Percentiles rank a stretch among this genome's conserved stretches.
phyloP scores from a whole-genome alignment of 2,888 invertebrate genomes.

The Drosophila anomelani region DNA sequence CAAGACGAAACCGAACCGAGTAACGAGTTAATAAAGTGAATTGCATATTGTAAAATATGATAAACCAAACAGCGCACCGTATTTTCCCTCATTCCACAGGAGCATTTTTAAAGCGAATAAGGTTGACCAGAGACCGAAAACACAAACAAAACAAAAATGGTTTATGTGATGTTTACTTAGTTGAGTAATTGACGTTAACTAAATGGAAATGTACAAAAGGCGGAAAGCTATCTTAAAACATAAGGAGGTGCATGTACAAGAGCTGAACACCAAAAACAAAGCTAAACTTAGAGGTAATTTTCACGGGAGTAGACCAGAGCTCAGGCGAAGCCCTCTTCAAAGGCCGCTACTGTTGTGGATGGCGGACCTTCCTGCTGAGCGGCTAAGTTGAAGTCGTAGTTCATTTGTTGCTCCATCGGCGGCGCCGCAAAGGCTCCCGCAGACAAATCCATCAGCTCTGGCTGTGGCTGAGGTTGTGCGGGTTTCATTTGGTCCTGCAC shows the following conservation, averaged over 20 bases:
- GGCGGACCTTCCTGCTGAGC: slow-evolving; percentile 73
- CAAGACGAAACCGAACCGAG: slow-evolving; percentile 50
- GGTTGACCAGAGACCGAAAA: not conserved
- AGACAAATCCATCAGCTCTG: slow-evolving; percentile 74
- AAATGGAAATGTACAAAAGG: slow-evolving; percentile 48
- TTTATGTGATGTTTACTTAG: slow-evolving; percentile 27
- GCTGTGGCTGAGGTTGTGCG: slow-evolving; percentile 60
- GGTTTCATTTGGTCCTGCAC: slow-evolving; percentile 35
- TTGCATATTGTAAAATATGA: slow-evolving; percentile 71
- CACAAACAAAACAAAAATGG: not conserved
- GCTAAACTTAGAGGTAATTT: slow-evolving; percentile 43
- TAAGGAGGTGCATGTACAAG: slow-evolving; percentile 25
- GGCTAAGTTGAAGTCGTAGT: slow-evolving; percentile 56
- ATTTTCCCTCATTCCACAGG: not conserved
- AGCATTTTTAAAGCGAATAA: not conserved
- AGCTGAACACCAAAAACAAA: slow-evolving; percentile 16
- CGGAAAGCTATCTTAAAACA: slow-evolving; percentile 23
- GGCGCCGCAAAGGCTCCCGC: slow-evolving; percentile 71
- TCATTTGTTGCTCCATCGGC: slow-evolving; percentile 70
- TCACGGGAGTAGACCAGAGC: not conserved
- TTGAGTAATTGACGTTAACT: slow-evolving; percentile 37
- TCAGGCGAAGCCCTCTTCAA: slow-evolving; percentile 60
- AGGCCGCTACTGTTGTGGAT: slow-evolving; percentile 49
- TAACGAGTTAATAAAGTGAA: slow-evolving; percentile 68
- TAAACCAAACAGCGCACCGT: slow-evolving; percentile 38